These are phyloP conservation scores for Dipodomys merriami DNA, from an alignment of 2,113 vertebrate genomes.

Conservation along the genomic window DNA sequence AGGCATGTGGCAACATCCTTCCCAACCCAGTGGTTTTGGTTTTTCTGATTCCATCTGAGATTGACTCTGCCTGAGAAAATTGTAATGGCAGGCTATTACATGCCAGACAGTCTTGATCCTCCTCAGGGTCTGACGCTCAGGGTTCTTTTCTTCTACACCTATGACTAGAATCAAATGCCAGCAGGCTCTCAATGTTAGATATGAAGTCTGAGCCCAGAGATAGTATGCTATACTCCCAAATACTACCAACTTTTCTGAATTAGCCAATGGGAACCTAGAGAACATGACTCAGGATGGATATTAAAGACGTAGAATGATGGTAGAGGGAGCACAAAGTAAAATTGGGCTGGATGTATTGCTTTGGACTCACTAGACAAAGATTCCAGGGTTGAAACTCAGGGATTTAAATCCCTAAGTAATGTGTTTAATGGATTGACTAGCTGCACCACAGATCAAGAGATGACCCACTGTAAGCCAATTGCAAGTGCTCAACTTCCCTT, in stretches of 20 bases:
- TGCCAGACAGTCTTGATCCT: background rate
- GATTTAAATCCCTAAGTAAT: background rate
- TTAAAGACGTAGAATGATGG: background rate
- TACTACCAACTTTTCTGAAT: background rate
- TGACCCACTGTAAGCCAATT: background rate
- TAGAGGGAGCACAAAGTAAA: background rate
- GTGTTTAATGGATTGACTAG: background rate
- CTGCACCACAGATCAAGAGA: background rate
- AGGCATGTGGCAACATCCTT: background rate
- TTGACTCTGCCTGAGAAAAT: background rate
- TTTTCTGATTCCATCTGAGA: background rate
- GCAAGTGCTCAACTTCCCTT: background rate
- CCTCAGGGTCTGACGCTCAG: fast-evolving
- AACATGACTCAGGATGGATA: background rate
- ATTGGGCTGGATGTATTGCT: background rate
- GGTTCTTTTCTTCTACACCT: background rate
- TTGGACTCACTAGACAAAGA: background rate
- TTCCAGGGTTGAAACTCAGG: background rate
- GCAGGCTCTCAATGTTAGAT: background rate
- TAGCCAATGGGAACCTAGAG: background rate
- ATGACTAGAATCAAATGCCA: background rate
- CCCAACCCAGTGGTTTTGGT: too few species aligned
- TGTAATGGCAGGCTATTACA: background rate
- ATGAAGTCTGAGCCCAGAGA: background rate
- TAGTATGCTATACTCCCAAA: background rate